phyloP scores from a whole-genome alignment of 2,888 invertebrate genomes.

The Plebejus melissa region DNA sequence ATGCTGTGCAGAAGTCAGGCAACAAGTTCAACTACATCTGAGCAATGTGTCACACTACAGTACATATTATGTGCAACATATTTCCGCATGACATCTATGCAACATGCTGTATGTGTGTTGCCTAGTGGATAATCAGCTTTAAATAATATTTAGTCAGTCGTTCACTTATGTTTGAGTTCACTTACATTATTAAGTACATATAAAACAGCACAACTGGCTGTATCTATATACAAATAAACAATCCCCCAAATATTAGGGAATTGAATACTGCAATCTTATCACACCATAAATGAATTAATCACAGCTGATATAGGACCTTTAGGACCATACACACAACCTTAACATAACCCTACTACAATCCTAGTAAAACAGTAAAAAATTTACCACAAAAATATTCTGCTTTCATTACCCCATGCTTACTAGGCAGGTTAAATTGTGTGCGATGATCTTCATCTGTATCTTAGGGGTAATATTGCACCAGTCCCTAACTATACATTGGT shows the following conservation, averaged over 20 bases:
- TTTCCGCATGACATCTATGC: neutral
- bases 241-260: slow-evolving; percentile 25
- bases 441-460: slow-evolving; percentile 37
- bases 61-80: too few species aligned
- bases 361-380: neutral
- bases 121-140: neutral
- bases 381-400: neutral
- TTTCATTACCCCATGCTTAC: neutral
- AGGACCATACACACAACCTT: slow-evolving; percentile 22
- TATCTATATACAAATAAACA: slow-evolving; percentile 23
- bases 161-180: slow-evolving; percentile 16
- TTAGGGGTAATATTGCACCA: slow-evolving; percentile 46
- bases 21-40: neutral
- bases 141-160: slow-evolving; percentile 20
- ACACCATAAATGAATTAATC: slow-evolving; percentile 58
- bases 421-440: neutral
- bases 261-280: slow-evolving; percentile 21
- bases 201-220: slow-evolving; percentile 17
- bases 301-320: slow-evolving; percentile 66
- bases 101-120: neutral
- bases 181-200: slow-evolving; percentile 25
- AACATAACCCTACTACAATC: neutral
- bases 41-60: too few species aligned
- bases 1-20: neutral
- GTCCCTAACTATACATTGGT: slow-evolving; percentile 41